phyloP scores from a whole-genome alignment of 1,140 invertebrate genomes.

The Lepidurus apus region DNA sequence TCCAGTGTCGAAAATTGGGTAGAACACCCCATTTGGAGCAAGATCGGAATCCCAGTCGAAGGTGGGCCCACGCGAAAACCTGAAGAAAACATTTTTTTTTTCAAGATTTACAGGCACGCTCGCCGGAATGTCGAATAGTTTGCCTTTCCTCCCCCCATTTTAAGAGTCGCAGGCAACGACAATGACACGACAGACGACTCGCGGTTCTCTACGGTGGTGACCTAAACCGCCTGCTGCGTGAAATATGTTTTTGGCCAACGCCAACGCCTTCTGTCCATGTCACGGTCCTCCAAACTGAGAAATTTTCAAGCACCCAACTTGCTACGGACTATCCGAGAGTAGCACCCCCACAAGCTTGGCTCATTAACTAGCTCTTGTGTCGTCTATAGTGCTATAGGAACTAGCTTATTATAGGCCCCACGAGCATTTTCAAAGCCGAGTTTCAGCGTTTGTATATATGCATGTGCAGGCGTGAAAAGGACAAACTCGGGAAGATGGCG shows the following conservation, averaged over 20 bases:
- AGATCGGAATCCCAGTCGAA: not conserved
- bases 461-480: slow-evolving; percentile 8
- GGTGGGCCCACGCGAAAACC: not conserved
- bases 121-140: slow-evolving; percentile 14
- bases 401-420: not conserved
- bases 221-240: slow-evolving; percentile 12
- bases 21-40: not conserved
- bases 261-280: slow-evolving; percentile 18
- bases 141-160: not conserved
- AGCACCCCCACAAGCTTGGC: slow-evolving; percentile 17
- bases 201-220: not conserved
- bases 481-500: slow-evolving; percentile 3
- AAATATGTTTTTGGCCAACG: slow-evolving; percentile 21
- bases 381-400: not conserved
- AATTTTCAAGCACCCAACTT: slow-evolving; percentile 19
- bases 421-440: not conserved
- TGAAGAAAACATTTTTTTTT: not conserved
- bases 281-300: slow-evolving; percentile 17
- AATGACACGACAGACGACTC: not conserved
- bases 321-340: slow-evolving; percentile 10
- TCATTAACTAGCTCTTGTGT: slow-evolving; percentile 19
- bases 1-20: slow-evolving; percentile 8
- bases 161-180: not conserved
- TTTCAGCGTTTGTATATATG: not conserved
- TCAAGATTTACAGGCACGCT: not conserved